Evolutionary conservation across 2,888 invertebrate genomes (phyloP).

Genomic region (Nephrotoma guestfalica): DNA sequence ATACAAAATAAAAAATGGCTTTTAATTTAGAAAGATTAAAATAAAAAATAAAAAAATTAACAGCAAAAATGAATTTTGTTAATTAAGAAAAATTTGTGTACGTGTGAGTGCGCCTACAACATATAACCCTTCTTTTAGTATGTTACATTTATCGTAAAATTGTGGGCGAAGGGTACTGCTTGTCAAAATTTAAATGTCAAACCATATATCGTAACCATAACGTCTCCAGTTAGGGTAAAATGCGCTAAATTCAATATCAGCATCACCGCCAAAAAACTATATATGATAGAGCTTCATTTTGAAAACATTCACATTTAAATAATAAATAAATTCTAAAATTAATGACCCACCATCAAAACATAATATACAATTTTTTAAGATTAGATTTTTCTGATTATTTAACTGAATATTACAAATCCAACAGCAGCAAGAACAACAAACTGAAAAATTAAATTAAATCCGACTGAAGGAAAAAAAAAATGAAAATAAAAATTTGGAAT

Average conservation of each 20-base stretch:
- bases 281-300: not conserved
- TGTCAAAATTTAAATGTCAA: no score
- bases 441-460: not conserved
- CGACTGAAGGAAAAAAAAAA: not conserved
- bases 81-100: not conserved
- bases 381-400: not conserved
- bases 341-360: not conserved
- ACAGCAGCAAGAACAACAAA: not conserved
- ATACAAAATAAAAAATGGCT: not conserved
- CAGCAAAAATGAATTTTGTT: not conserved
- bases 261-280: not conserved
- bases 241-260: not conserved
- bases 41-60: not conserved
- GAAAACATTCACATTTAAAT: not conserved
- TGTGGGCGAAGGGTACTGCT: not conserved
- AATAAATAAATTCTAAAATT: not conserved
- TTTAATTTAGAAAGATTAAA: not conserved
- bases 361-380: not conserved
- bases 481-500: not conserved
- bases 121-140: not conserved
- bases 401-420: not conserved
- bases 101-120: not conserved
- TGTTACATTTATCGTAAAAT: not conserved
- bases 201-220: no score
- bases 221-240: not conserved